phyloP scores from a whole-genome alignment of 2,113 vertebrate species.

The Meles meles region DNA sequence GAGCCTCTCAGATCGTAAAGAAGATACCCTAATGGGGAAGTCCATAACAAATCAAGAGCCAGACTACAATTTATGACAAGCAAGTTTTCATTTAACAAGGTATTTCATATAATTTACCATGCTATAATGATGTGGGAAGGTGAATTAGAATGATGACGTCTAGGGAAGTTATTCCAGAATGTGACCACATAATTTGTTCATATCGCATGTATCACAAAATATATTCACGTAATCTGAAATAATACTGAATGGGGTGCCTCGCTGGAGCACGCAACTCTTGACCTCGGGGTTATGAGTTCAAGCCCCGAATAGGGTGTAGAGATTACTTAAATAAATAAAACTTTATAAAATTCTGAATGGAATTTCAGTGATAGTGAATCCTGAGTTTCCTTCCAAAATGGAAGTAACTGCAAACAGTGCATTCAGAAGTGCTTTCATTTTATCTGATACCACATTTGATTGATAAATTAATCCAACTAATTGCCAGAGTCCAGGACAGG shows the following conservation, averaged over 20 bases:
- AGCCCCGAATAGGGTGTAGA: not conserved
- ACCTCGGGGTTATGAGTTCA: not conserved
- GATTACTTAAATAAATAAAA: not conserved
- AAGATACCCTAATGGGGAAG: not conserved
- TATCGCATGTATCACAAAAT: not conserved
- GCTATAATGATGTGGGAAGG: not conserved
- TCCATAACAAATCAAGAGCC: not conserved
- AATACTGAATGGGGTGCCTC: not conserved
- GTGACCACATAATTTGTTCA: not conserved
- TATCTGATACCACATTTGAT: not conserved
- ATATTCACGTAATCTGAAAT: slow-evolving; percentile 3
- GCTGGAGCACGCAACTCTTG: not conserved
- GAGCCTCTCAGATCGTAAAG: not conserved
- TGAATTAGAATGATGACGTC: not conserved
- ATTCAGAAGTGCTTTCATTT: not conserved
- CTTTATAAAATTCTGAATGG: not conserved
- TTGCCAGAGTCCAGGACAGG: not conserved
- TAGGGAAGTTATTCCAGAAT: not conserved
- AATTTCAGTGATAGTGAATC: not conserved
- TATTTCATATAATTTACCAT: not conserved
- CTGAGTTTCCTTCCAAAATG: not conserved
- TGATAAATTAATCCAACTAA: not conserved
- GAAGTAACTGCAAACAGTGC: not conserved
- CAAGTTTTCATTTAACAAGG: not conserved
- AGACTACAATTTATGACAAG: not conserved